phyloP scores from a whole-genome alignment of 2,113 vertebrate species.

The Vicugna pacos region DNA sequence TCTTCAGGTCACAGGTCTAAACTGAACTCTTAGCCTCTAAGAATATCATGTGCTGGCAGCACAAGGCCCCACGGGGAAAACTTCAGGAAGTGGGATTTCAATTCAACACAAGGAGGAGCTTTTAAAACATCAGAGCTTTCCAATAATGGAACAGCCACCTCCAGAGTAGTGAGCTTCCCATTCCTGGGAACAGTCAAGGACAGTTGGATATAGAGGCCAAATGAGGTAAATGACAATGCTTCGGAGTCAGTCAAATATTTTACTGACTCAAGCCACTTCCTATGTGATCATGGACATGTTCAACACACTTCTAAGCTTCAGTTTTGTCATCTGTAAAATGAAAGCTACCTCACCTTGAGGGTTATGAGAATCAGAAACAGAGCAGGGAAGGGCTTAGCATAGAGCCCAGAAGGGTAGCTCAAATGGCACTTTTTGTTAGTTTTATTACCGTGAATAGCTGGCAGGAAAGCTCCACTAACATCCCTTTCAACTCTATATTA shows the following conservation, averaged over 20 bases:
- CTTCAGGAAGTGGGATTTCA: slow-evolving; percentile 58
- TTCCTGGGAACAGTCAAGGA: slow-evolving; percentile 12
- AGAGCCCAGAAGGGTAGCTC: neutral
- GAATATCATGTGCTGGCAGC: neutral
- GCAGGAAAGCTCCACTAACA: slow-evolving; percentile 15
- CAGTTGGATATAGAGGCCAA: neutral
- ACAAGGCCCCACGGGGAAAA: neutral
- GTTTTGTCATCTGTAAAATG: neutral
- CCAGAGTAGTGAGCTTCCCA: neutral
- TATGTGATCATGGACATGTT: neutral
- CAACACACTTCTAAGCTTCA: slow-evolving; percentile 13
- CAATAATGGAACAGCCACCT: neutral
- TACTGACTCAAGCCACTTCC: slow-evolving; percentile 32
- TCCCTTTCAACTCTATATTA: neutral
- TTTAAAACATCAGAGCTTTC: slow-evolving; percentile 35
- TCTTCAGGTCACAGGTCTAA: slow-evolving; percentile 32
- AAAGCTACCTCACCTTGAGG: neutral
- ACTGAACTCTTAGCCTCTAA: neutral
- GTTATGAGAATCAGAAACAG: slow-evolving; percentile 2
- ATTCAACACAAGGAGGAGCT: neutral
- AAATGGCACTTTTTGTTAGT: neutral
- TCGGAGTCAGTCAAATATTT: neutral
- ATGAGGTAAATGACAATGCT: slow-evolving; percentile 20
- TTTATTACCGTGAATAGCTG: neutral
- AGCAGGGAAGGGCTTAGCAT: neutral